These are phyloP conservation scores for Nilaparvata lugens DNA, from an alignment of 1,140 invertebrate species.

Conservation along the genomic window DNA sequence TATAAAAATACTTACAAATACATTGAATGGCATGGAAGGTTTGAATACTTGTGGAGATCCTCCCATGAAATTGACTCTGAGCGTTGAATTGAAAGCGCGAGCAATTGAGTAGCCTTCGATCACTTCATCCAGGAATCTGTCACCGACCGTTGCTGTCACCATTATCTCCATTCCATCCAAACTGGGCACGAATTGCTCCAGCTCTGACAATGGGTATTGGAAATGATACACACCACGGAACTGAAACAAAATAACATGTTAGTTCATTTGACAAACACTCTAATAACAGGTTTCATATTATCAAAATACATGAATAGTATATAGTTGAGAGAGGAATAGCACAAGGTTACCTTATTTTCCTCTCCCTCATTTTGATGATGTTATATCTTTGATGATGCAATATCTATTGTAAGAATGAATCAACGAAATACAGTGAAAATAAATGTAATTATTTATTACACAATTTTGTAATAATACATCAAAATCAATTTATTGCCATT, in stretches of 20 bases:
- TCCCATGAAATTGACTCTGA: constrained; percentile 75
- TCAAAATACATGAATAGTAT: too few relatives aligned
- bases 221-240: constrained; percentile 83
- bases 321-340: too few relatives aligned
- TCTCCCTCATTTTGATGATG: too few relatives aligned
- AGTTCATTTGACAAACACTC: too few relatives aligned
- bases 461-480: too few relatives aligned
- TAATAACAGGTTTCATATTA: too few relatives aligned
- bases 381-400: too few relatives aligned
- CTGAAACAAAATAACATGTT: constrained; percentile 36
- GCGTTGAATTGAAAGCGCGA: constrained; percentile 74
- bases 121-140: constrained; percentile 78
- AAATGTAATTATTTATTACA: too few relatives aligned
- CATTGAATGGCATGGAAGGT: constrained; percentile 77
- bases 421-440: too few relatives aligned
- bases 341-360: too few relatives aligned
- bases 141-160: constrained; percentile 82
- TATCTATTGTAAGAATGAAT: too few relatives aligned
- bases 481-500: too few relatives aligned
- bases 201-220: constrained; percentile 69
- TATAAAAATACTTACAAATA: constrained; percentile 53
- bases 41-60: constrained; percentile 89
- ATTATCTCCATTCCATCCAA: constrained; percentile 73
- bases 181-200: constrained; percentile 53
- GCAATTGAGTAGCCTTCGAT: constrained; percentile 80